phyloP scores from a whole-genome alignment of 1,140 invertebrate genomes.

The Gonioctena quinquepunctata region DNA sequence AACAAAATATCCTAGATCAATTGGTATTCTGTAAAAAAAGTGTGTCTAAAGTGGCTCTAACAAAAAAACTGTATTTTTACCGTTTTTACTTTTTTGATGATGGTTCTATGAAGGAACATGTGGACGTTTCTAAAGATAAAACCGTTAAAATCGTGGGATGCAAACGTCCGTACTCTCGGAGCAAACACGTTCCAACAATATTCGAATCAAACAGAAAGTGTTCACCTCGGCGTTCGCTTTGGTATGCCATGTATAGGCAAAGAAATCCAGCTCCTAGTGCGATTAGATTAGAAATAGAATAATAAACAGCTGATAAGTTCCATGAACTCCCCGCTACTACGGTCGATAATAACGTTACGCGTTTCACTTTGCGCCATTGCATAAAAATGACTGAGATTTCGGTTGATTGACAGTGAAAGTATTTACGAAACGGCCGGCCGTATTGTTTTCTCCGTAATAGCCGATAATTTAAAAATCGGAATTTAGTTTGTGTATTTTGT shows the following conservation, averaged over 20 bases:
- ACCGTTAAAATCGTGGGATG: background rate
- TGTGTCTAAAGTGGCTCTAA: too few relatives aligned
- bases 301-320: background rate
- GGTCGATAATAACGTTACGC: background rate
- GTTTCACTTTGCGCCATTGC: background rate
- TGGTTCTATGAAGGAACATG: too few relatives aligned
- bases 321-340: background rate
- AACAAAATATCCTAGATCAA: too few relatives aligned
- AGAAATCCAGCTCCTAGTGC: background rate
- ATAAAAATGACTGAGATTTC: background rate
- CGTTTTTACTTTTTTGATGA: too few relatives aligned
- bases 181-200: background rate
- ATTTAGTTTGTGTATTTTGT: background rate
- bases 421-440: background rate
- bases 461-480: background rate
- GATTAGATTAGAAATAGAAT: background rate
- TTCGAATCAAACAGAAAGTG: background rate
- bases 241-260: background rate
- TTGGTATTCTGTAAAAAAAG: too few relatives aligned
- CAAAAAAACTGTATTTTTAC: too few relatives aligned
- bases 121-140: too few relatives aligned
- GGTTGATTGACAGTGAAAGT: conserved; percentile 10
- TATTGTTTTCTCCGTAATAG: conserved; percentile 1
- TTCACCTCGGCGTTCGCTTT: background rate
- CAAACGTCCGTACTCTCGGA: background rate